Conservation (phyloP, 2,113 vertebrate species). For the Bagarius yarrelli region DNA sequence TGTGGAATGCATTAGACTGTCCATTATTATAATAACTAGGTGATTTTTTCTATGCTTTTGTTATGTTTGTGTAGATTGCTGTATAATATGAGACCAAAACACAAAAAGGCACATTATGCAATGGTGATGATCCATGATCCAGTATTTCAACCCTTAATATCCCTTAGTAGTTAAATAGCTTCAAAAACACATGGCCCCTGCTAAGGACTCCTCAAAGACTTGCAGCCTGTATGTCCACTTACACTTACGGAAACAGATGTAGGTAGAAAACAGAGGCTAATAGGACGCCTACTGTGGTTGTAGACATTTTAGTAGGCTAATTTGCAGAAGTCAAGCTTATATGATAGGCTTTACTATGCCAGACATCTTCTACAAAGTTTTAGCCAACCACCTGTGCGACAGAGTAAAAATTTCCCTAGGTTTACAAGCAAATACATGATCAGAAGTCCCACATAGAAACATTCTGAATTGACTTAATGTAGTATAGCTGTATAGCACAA, state of each 20-base stretch:
- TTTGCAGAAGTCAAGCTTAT: constrained; percentile 6
- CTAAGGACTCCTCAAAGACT: constrained; percentile 3
- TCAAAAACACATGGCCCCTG: constrained; percentile 27
- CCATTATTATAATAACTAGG: neutral
- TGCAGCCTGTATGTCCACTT: constrained; percentile 2
- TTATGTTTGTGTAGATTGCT: neutral
- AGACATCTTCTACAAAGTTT: neutral
- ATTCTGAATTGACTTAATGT: neutral
- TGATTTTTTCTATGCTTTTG: neutral
- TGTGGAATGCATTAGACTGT: constrained; percentile 27
- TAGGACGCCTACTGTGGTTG: constrained; percentile 34
- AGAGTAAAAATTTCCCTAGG: constrained; percentile 30
- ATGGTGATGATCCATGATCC: neutral
- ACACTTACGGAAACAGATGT: constrained; percentile 38
- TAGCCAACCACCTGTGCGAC: neutral
- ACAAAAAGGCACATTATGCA: neutral
- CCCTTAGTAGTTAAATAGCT: neutral
- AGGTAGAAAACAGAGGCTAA: constrained; percentile 46
- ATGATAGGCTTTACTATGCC: constrained; percentile 21
- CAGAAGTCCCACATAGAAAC: neutral
- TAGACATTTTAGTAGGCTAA: constrained; percentile 17
- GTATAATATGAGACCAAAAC: neutral
- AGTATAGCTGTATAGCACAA: neutral
- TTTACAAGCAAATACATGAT: constrained; percentile 26
- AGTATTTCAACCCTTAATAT: neutral